Evolutionary conservation across 2,797 vertebrate genomes (phyloP).

Genomic region (Sebastes oblongus): DNA sequence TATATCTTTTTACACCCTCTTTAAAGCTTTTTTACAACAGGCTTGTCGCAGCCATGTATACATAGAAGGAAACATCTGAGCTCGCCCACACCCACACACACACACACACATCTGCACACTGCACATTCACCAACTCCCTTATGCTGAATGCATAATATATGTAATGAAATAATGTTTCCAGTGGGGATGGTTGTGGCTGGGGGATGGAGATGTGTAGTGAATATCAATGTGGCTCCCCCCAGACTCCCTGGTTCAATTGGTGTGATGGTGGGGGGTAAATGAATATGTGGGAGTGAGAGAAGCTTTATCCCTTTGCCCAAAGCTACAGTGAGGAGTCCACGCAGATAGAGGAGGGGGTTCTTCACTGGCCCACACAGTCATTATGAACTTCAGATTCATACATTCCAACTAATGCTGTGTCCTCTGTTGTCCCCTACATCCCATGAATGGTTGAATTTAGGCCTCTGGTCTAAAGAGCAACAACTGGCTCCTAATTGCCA

Average conservation of each 20-base stretch:
- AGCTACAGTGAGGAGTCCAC: slow-evolving; percentile 76
- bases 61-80: slow-evolving; percentile 73
- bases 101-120: slow-evolving; percentile 68
- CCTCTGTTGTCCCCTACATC: slow-evolving; percentile 6
- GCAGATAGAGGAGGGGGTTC: slow-evolving; percentile 57
- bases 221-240: slow-evolving; percentile 81
- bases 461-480: slow-evolving; percentile 4
- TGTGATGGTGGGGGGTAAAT: slow-evolving; percentile 85
- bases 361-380: slow-evolving; percentile 61
- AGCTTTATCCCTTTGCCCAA: slow-evolving; percentile 81
- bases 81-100: slow-evolving; percentile 70
- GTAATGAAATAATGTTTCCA: slow-evolving; percentile 88
- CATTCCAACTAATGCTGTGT: slow-evolving; percentile 32
- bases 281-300: slow-evolving; percentile 79
- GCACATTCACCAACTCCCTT: slow-evolving; percentile 75
- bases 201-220: slow-evolving; percentile 79
- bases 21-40: slow-evolving; percentile 76
- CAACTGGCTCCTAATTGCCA: slow-evolving; percentile 43
- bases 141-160: slow-evolving; percentile 88
- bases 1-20: slow-evolving; percentile 68
- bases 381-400: slow-evolving; percentile 69
- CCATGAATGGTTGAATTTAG: not conserved
- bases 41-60: slow-evolving; percentile 77
- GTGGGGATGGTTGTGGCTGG: slow-evolving; percentile 81
- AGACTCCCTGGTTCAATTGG: slow-evolving; percentile 81